phyloP scores from a whole-genome alignment of 2,113 vertebrate species.

The Diphyllodes magnificus region DNA sequence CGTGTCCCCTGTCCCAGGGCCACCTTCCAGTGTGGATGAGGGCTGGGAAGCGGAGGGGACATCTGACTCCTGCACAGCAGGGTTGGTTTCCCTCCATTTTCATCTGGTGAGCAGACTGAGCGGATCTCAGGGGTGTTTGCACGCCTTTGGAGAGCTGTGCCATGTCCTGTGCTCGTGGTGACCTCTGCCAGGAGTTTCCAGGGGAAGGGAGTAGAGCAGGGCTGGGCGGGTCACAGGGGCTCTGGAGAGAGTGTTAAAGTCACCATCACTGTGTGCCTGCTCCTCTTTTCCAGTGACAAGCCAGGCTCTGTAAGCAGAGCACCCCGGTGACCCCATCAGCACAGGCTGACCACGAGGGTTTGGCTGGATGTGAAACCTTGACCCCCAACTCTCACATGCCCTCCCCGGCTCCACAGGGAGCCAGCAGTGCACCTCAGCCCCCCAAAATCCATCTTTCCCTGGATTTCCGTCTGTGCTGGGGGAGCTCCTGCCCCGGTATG shows the following conservation, averaged over 20 bases:
- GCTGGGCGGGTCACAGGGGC: rapidly evolving
- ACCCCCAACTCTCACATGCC: rapidly evolving
- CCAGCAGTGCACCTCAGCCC: neutral
- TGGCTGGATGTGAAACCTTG: neutral
- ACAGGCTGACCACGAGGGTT: rapidly evolving
- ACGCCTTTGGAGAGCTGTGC: neutral
- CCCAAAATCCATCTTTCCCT: neutral
- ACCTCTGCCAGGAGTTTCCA: neutral
- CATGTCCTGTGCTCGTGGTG: rapidly evolving
- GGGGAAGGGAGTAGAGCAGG: neutral
- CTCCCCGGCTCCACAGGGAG: neutral
- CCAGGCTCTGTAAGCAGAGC: neutral
- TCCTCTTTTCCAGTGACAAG: rapidly evolving
- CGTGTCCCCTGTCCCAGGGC: rapidly evolving
- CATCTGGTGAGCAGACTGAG: neutral
- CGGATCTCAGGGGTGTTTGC: neutral
- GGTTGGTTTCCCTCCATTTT: rapidly evolving
- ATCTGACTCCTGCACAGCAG: neutral
- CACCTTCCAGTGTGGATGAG: rapidly evolving
- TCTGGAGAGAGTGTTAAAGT: rapidly evolving
- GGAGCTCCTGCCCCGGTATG: neutral
- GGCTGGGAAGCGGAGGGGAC: neutral
- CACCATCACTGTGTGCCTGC: rapidly evolving
- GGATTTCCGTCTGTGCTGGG: neutral
- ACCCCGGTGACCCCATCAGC: rapidly evolving